Base-by-base conservation (phyloP, 1,140 invertebrate genomes). In the Mizuhopecten yessoensis region DNA sequence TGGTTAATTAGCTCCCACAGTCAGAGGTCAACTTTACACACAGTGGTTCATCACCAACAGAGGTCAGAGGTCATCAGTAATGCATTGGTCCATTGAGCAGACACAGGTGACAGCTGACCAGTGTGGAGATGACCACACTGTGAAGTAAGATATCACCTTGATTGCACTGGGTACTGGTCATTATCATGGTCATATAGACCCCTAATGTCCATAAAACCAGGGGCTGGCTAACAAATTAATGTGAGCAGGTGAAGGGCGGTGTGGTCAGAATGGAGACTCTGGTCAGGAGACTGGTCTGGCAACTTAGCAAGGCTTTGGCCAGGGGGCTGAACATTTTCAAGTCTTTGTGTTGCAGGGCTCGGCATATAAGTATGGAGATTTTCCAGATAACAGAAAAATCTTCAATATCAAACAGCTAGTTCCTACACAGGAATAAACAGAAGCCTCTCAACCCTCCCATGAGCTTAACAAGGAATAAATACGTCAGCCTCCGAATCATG, bases 131-230 rank as follows among this genome's bases (percentile, higher is more conserved):
- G 57, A 75, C 57, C 57, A 75, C 57, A 75, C 57, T 75, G 57
- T 75, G 57, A 75, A 75, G 57, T 75, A 75, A 75, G 57, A 75
- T 75, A 75, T 75, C 57, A 75, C 57, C n/a, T 75, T 75, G 57
- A 75, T 75, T 75, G 57, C 57, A n/a, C 23, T 75, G 57, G 57
- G 29, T n/a, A 75, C 23, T 29, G n/a, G 57, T 75, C 57, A 75
- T 75, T 75, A 75, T 75, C 23, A 75, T 75, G 57, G n/a, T 13
- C 57, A 75, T 75, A 75, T 29, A n/a, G n/a, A n/a, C 3, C 57
- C 57, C n/a, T 75, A 75, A 75, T 75, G 57, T 75, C 57, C 57
- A 75, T 29, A 29, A 75, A 75, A 75, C 57, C n/a, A 75, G 15
- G 15, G 57, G 57, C 57, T 75, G 57, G 9, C 57, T 17, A 29